A percentile compares a stretch with the other conserved stretches of the same genome.
These are phyloP conservation scores for Alauda arvensis DNA, from an alignment of 2,797 vertebrate species.

Conservation along the genomic window DNA sequence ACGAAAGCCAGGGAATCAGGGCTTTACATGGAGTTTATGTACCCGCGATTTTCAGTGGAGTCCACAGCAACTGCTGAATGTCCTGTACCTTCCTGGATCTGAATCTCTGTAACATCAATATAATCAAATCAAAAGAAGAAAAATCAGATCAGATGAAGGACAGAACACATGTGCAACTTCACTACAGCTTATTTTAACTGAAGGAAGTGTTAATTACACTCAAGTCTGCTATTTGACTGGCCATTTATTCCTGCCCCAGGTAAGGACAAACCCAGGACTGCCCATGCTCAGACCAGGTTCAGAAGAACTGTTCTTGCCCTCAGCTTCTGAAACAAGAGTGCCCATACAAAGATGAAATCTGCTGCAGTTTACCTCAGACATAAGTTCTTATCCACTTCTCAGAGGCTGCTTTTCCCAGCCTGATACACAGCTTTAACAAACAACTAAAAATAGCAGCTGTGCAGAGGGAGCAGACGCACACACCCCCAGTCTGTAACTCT, in stretches of 20 bases:
- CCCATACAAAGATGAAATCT: not conserved
- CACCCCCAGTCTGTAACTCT: not conserved
- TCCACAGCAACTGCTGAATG: not conserved
- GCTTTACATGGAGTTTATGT: accelerated
- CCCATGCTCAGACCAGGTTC: not conserved
- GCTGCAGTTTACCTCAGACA: not conserved
- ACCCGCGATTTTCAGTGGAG: not conserved
- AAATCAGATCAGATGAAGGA: not conserved
- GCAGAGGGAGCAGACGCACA: not conserved
- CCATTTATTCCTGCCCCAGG: not conserved
- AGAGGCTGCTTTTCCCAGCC: not conserved
- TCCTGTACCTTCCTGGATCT: not conserved
- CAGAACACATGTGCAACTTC: not conserved
- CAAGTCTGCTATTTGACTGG: not conserved
- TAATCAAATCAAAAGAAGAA: not conserved
- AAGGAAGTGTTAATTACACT: not conserved
- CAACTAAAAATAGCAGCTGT: not conserved
- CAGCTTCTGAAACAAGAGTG: not conserved
- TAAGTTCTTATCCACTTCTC: not conserved
- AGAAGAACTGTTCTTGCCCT: not conserved
- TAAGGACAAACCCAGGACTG: not conserved
- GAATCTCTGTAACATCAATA: accelerated
- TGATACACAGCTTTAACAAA: not conserved
- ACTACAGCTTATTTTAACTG: not conserved
- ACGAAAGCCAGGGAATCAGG: not conserved